A percentile compares a stretch with the other conserved stretches of the same genome.
Conservation (phyloP, 2,888 invertebrate species). For the Drosophila recens region DNA sequence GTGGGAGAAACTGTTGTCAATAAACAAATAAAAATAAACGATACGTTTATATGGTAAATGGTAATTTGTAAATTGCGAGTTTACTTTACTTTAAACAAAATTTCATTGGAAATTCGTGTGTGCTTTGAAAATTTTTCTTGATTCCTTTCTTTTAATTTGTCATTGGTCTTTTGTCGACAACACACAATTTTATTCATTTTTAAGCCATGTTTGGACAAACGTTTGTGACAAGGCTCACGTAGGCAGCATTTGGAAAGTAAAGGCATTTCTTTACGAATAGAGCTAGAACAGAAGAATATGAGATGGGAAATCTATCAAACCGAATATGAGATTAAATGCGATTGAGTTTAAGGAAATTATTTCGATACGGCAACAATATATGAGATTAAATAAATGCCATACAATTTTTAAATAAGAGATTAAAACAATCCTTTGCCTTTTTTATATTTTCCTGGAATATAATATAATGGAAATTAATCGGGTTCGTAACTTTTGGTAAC, state of each 20-base stretch:
- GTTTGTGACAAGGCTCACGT: slow-evolving; percentile 47
- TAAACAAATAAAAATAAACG: slow-evolving; percentile 1
- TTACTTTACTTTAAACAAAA: slow-evolving; percentile 21
- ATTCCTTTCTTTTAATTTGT: slow-evolving; percentile 53
- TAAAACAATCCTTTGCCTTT: too few species aligned
- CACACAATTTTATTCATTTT: slow-evolving; percentile 14
- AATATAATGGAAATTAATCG: too few species aligned
- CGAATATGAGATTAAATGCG: background rate
- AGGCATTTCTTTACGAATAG: background rate
- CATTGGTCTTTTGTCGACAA: slow-evolving; percentile 27
- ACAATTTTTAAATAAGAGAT: background rate
- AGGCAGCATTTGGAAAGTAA: slow-evolving; percentile 16
- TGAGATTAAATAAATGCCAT: background rate
- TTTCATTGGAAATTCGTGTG: slow-evolving; percentile 17
- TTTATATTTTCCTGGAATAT: too few species aligned
- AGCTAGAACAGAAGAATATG: background rate
- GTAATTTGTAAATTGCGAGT: background rate
- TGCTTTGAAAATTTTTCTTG: slow-evolving; percentile 7
- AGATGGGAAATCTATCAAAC: background rate
- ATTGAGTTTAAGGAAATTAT: background rate
- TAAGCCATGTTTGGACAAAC: slow-evolving; percentile 5
- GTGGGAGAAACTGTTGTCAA: slow-evolving; percentile 44
- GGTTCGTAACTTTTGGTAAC: too few species aligned
- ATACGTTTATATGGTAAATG: background rate
- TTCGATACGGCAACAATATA: too few species aligned